phyloP scores from a whole-genome alignment of 1,140 invertebrate species.

The Hestina assimilis region DNA sequence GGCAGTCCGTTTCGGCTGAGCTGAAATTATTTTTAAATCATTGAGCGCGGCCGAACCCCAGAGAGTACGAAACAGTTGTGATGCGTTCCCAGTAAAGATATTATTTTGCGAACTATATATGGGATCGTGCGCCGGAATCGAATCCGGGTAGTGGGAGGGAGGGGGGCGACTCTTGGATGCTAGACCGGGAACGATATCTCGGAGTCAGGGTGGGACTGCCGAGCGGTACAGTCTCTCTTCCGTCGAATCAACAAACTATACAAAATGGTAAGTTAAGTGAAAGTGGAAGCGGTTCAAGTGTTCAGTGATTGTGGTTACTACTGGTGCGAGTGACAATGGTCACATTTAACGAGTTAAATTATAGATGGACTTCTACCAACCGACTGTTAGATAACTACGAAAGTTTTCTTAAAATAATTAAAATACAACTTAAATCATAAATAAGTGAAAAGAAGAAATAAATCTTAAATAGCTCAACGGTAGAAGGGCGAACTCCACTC shows the following conservation, averaged over 20 bases:
- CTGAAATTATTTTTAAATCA: slow-evolving; percentile 31
- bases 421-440: too few relatives aligned
- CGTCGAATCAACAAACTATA: slow-evolving; percentile 62
- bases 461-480: too few relatives aligned
- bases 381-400: too few relatives aligned
- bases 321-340: not conserved
- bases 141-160: slow-evolving; percentile 24
- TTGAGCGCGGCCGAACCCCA: slow-evolving; percentile 8
- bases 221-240: slow-evolving; percentile 71
- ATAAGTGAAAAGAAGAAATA: too few relatives aligned
- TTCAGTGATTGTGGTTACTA: slow-evolving; percentile 22
- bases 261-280: slow-evolving; percentile 70
- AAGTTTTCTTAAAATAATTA: too few relatives aligned
- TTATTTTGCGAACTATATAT: slow-evolving; percentile 68
- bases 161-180: slow-evolving; percentile 46
- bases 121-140: slow-evolving; percentile 47
- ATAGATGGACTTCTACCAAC: too few relatives aligned
- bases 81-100: slow-evolving; percentile 38
- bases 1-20: slow-evolving; percentile 15
- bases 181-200: slow-evolving; percentile 43
- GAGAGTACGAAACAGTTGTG: slow-evolving; percentile 41
- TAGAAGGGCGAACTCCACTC: too few relatives aligned
- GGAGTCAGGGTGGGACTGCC: slow-evolving; percentile 76
- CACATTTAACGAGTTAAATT: not conserved
- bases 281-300: slow-evolving; percentile 39